Percentiles rank a stretch among this genome's conserved stretches.
Conservation (phyloP, 2,888 invertebrate genomes). For the Dexiosoma caninum region DNA sequence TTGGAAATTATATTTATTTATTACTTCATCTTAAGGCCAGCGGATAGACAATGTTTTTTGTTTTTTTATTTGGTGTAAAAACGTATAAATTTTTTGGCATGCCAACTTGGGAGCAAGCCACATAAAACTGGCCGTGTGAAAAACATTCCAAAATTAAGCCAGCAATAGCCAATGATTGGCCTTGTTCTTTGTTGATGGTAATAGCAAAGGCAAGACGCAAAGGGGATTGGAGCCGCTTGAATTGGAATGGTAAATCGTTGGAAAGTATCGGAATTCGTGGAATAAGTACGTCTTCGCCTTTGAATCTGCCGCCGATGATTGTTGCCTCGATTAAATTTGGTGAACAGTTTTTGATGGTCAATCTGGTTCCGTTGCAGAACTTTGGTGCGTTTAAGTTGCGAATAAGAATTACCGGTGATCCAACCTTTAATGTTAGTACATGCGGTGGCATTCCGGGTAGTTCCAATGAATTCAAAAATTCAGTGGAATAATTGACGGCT, state of each 20-base stretch:
- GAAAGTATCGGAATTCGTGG: constrained; percentile 72
- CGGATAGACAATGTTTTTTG: constrained; percentile 41
- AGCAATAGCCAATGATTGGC: not conserved
- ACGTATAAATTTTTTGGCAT: constrained; percentile 34
- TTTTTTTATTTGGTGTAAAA: constrained; percentile 37
- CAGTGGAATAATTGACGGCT: not conserved
- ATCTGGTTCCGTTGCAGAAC: not conserved
- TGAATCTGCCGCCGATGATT: constrained; percentile 47
- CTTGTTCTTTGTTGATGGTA: not conserved
- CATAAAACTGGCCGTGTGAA: constrained; percentile 70
- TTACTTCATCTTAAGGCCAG: constrained; percentile 40
- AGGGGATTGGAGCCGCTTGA: not conserved
- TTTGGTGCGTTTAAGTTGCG: not conserved
- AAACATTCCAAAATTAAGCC: constrained; percentile 59
- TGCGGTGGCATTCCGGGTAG: not conserved
- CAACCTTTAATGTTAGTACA: not conserved
- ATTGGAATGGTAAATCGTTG: not conserved
- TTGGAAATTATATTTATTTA: constrained; percentile 33
- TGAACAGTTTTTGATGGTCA: not conserved
- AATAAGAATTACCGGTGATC: not conserved
- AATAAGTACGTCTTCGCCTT: constrained; percentile 66
- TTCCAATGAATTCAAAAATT: not conserved
- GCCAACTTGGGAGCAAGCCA: constrained; percentile 65
- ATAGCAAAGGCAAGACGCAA: not conserved
- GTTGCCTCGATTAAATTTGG: constrained; percentile 41